Base-by-base conservation (phyloP, 2,797 vertebrate species). In the Danio choprae region DNA sequence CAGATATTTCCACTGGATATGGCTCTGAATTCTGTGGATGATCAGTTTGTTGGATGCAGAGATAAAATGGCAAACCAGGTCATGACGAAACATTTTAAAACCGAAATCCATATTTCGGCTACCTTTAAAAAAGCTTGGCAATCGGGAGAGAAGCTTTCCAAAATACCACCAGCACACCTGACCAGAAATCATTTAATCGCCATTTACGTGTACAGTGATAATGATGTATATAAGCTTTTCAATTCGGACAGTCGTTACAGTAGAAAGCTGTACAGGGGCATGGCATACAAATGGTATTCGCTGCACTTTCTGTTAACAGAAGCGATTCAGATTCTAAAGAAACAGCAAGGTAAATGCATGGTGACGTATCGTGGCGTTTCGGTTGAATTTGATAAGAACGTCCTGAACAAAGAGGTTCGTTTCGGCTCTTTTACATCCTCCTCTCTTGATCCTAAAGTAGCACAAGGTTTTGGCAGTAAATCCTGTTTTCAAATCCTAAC, bases 1-100 rank as follows among this genome's bases (percentile, higher is more conserved):
- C n/a, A n/a, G n/a, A n/a, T n/a, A n/a, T n/a, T n/a, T n/a, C n/a
- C 46, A 36, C 44, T 60, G 12, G 38, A 71, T 6, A 67, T 67
- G 43, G 63, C 41, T 4, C 38, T 11, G 38, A 20, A 43, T 11
- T 64, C 60, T 18, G 40, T 43, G 12, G 60, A 64, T 43, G 60
- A 64, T 40, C 60, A 64, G n/a, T 65, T 46, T 22, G 41, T 65
- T 1, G 63, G 63, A 1, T 65, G 63, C 22, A 46, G 63, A 22
- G 16, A 43, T n/a, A 36, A 43, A 10, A 64, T 64, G 60, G 40
- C 8, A 43, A 1, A 62, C 7, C 59, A 62, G 4, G 59, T 62
- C 36, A 40, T 16, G 59, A 62, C 59, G 62, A 36, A 44, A 64
- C 64, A 41, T n/a, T 40, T 64, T 44, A 10, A 64, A n/a, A 18